A percentile compares a stretch with the other conserved stretches of the same genome.
These are phyloP conservation scores for Varecia variegata DNA, from an alignment of 2,797 vertebrate species.

Conservation along the genomic window DNA sequence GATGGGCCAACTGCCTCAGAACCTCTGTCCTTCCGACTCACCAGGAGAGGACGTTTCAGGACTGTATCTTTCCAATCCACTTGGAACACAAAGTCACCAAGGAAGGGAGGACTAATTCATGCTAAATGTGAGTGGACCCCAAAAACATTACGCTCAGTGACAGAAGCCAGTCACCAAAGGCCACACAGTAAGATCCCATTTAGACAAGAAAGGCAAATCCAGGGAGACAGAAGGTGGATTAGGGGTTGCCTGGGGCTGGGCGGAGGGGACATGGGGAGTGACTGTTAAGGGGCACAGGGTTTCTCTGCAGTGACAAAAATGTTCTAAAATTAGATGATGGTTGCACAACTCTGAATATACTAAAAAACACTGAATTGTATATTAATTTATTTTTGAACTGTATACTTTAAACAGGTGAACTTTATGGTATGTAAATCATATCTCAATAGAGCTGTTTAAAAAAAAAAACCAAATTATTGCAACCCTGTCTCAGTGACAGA, in stretches of 20 bases:
- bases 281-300: not conserved
- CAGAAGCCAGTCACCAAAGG: not conserved
- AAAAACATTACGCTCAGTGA: fast-evolving
- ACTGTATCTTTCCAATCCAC: not conserved
- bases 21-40: not conserved
- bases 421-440: not conserved
- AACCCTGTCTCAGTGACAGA: not conserved
- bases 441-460: not conserved
- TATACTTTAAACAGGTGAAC: not conserved
- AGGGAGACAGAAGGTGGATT: not conserved
- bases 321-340: not conserved
- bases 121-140: fast-evolving
- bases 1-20: not conserved
- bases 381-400: not conserved
- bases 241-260: not conserved
- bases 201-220: not conserved
- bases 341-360: not conserved
- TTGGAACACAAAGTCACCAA: not conserved
- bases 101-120: not conserved
- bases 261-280: not conserved
- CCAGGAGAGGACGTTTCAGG: not conserved
- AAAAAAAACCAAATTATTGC: not conserved
- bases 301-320: not conserved
- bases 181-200: not conserved
- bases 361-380: not conserved